phyloP scores from a whole-genome alignment of 2,888 invertebrate species.

The Calameuta filiformis region DNA sequence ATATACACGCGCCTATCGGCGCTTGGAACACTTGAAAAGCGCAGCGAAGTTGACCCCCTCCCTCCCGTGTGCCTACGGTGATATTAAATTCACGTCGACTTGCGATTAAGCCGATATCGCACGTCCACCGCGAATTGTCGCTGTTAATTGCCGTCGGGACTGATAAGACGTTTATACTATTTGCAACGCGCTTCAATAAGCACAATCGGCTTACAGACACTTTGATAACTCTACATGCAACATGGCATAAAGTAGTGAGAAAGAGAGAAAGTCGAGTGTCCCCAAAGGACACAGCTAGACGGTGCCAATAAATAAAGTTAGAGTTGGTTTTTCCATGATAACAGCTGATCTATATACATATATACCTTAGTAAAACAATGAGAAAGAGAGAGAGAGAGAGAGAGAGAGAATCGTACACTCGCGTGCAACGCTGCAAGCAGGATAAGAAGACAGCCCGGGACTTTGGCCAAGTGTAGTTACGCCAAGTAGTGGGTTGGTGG shows the following conservation, averaged over 20 bases:
- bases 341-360: too few relatives aligned
- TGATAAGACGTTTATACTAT: not conserved
- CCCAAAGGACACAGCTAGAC: too few relatives aligned
- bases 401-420: slow-evolving; percentile 12
- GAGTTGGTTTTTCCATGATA: too few relatives aligned
- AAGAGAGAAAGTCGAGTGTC: not conserved
- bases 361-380: too few relatives aligned
- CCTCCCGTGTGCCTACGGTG: not conserved
- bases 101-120: not conserved
- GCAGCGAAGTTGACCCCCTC: not conserved
- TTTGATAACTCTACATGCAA: not conserved
- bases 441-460: slow-evolving; percentile 31
- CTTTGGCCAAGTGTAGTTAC: slow-evolving; percentile 25
- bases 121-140: not conserved
- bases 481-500: slow-evolving; percentile 18
- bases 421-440: slow-evolving; percentile 6
- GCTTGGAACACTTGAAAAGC: not conserved
- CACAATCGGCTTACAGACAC: not conserved
- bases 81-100: not conserved
- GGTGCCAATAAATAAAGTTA: too few relatives aligned
- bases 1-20: not conserved
- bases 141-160: not conserved
- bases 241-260: not conserved
- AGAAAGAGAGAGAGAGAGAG: slow-evolving; percentile 5
- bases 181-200: not conserved